Evolutionary conservation across 2,888 invertebrate species (phyloP).

Genomic region (Candidula unifasciata): DNA sequence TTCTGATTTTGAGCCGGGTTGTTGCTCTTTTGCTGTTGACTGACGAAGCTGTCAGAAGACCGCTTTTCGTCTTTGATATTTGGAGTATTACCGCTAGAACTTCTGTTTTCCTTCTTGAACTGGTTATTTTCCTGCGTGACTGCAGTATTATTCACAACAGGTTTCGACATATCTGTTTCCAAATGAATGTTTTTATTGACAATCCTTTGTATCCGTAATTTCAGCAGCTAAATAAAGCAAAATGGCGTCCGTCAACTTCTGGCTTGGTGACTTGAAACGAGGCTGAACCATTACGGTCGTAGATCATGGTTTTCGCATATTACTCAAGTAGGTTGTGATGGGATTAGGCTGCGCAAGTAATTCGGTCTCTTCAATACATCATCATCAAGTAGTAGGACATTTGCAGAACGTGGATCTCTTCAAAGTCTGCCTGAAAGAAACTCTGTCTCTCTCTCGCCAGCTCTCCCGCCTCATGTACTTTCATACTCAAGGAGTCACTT

Average conservation of each 20-base stretch:
- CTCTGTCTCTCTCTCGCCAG: too few species aligned
- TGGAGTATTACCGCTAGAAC: background rate
- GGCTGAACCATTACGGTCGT: conserved; percentile 27
- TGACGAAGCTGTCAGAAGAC: conserved; percentile 31
- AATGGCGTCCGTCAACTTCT: conserved; percentile 46
- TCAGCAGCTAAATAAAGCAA: conserved; percentile 6
- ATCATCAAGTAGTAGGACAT: too few species aligned
- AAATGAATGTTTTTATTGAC: background rate
- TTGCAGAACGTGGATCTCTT: too few species aligned
- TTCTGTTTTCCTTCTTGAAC: conserved; percentile 47
- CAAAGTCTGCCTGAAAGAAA: too few species aligned
- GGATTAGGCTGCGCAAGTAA: too few species aligned
- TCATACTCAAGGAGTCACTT: too few species aligned
- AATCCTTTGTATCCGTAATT: background rate
- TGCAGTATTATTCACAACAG: conserved; percentile 39
- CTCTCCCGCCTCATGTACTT: too few species aligned
- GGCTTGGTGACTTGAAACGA: conserved; percentile 40
- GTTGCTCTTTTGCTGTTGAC: background rate
- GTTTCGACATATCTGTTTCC: conserved; percentile 51
- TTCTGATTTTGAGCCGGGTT: conserved; percentile 10
- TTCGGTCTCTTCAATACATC: too few species aligned
- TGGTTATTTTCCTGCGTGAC: conserved; percentile 49
- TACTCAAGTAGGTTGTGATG: too few species aligned
- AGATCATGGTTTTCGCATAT: background rate
- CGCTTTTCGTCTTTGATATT: conserved; percentile 25